Evolutionary conservation across 2,797 vertebrate genomes (phyloP).

Genomic region (Onychomys torridus): DNA sequence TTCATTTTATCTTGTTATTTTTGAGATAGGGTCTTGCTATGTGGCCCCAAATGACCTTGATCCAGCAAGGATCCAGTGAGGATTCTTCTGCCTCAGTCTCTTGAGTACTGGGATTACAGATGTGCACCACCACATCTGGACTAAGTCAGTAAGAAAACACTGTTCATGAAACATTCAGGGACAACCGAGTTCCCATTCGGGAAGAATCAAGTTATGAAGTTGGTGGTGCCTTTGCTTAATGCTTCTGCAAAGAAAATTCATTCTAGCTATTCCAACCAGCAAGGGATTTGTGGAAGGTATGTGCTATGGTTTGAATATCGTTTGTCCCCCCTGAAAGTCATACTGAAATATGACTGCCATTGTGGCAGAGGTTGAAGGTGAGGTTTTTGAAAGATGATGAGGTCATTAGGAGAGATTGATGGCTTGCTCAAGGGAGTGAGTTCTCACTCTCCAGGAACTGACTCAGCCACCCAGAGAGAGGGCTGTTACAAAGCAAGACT

Average conservation of each 20-base stretch:
- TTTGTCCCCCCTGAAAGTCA: neutral
- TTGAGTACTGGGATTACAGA: neutral
- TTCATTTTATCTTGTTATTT: neutral
- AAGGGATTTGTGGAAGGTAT: neutral
- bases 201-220: conserved; percentile 32
- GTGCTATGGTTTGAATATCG: neutral
- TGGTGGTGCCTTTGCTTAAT: conserved; percentile 18
- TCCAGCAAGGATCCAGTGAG: neutral
- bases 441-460: neutral
- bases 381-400: neutral
- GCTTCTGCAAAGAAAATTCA: conserved; percentile 50
- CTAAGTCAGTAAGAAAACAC: neutral
- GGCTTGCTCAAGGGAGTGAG: neutral
- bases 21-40: neutral
- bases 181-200: neutral
- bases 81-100: neutral
- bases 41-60: neutral
- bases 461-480: neutral
- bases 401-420: neutral
- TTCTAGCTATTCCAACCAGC: conserved; percentile 47
- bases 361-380: neutral
- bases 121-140: neutral
- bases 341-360: neutral
- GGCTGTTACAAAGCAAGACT: neutral
- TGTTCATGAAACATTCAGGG: conserved; percentile 20